Base-by-base conservation (phyloP, 2,113 vertebrate species). In the Calidris pugnax region DNA sequence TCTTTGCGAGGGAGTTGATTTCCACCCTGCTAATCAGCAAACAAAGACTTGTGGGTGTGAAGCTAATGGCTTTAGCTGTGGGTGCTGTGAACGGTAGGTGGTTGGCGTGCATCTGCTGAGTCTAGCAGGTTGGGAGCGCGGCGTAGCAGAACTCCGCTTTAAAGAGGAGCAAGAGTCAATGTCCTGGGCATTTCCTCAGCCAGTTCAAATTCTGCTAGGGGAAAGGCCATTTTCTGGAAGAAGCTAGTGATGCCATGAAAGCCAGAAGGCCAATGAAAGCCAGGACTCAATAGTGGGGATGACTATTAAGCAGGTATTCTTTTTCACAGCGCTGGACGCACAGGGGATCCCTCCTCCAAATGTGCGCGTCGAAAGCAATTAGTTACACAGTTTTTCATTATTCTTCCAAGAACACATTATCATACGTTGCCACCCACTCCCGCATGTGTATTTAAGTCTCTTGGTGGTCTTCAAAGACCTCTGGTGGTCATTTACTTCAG, bases 31-130 rank as follows among this genome's bases (percentile, higher is more conserved):
- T 95, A 91, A 95, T 96, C 66, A 74, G 71, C 89, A 85, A 79
- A 92, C 86, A 97, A 91, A 94, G 91, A 27, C 67, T 68, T 39
- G 91, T 47, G 87, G 92, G 71, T 66, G 85, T 85, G 85, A 62
- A 80, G 85, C 63, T 66, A 32, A 13, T 85, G 81, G 39, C 7
- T 76, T 33, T 17, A 9, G 48, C 4, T 1, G 22, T 88, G 81
- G 62, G 79, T 63, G 79, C 60, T 60, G 27, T 8, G 24, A 69
- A 15, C 30, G 23, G 22, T 47, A 0, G 24, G 69, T 57, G 57
- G 69, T 79, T 5, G 4, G 72, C 1, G 2, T 22, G 41, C 16
- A 1, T 24, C 14, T 1, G 1, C 51, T 68, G 51, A 45, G 3
- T 32, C 73, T 64, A 1, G 20, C 27, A 28, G 77, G 24, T 26